Base-by-base conservation (phyloP, 1,140 invertebrate genomes). In the Cataglyphis hispanica region DNA sequence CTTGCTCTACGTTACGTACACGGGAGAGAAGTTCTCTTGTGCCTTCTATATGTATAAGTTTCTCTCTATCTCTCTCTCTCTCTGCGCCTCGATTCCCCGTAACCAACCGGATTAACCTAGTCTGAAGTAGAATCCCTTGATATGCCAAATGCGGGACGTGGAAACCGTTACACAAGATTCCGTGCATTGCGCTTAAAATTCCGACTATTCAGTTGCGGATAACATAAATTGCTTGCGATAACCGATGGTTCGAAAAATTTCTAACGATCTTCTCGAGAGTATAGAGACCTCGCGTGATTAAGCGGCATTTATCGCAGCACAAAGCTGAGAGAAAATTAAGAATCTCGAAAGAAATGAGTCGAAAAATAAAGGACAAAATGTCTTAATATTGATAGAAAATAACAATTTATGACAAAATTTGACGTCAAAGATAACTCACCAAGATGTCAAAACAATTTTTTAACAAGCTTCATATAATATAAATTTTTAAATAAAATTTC, bases 41-140 rank as follows among this genome's bases (percentile, higher is more conserved):
- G 53, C 13, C 66, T 83, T n/a, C 53, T 70, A 27, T 37, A 72
- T 50, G 6, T 81, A 43, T 60, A 72, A 58, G 67, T 83, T 11
- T 72, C 19, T 13, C 10, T 58, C 16, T 66, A n/a, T 8, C 31
- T 64, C 25, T 64, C 31, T 66, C 25, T 50, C 58, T 43, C 25
- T 31, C n/a, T n/a, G 37, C 22, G 16, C 60, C 31, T 64, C 72
- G 31, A 16, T 43, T 77, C 81, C 46, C 43, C 80, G 56, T 56
- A 56, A 53, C 43, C 58, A 64, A 77, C 22, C 72, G 72, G 72
- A 84, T 84, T 84, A 84, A 84, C 81, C 81, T 77, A 77, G 70
- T 77, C 72, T 34, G 60, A 63, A 27, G 61, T 56, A 27, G 81
- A 77, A 43, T 77, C 61, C 60, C 72, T 63, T 63, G 58, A 64